phyloP scores from a whole-genome alignment of 2,797 vertebrate genomes.

The Hafferia zeledoni region DNA sequence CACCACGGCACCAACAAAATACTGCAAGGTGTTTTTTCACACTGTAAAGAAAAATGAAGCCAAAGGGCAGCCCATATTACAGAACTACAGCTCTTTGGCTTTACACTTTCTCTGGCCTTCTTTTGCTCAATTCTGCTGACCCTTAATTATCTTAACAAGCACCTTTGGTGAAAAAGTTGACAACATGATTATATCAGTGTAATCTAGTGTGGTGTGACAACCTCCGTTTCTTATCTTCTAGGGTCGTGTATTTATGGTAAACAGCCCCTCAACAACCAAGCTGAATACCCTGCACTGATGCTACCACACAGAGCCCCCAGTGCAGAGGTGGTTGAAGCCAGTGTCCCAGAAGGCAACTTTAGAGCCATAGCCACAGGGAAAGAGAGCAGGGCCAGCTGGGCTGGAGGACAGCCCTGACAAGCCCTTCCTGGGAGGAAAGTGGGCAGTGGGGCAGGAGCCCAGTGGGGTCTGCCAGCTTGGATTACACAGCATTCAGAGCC shows the following conservation, averaged over 20 bases:
- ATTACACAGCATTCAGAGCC: background rate
- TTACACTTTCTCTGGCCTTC: background rate
- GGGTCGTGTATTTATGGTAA: background rate
- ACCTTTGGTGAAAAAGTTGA: background rate
- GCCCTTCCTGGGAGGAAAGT: background rate
- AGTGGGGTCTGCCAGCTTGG: background rate
- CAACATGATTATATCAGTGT: background rate
- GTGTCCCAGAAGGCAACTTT: background rate
- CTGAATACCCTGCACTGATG: accelerated
- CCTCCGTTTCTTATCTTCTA: background rate
- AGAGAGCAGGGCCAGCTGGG: accelerated
- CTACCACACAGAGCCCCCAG: accelerated
- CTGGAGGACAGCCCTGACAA: background rate
- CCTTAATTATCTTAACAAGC: background rate
- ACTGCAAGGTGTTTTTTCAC: background rate
- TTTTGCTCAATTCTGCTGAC: background rate
- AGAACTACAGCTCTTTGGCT: background rate
- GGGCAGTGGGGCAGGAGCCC: background rate
- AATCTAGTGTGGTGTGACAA: background rate
- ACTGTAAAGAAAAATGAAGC: background rate
- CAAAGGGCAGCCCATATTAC: accelerated
- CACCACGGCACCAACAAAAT: background rate
- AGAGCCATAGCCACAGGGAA: accelerated
- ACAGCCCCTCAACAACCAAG: background rate
- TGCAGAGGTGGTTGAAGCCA: background rate